A percentile compares a stretch with the other conserved stretches of the same genome.
These are phyloP conservation scores for Melanophora roralis DNA, from an alignment of 2,888 invertebrate genomes.

Conservation along the genomic window DNA sequence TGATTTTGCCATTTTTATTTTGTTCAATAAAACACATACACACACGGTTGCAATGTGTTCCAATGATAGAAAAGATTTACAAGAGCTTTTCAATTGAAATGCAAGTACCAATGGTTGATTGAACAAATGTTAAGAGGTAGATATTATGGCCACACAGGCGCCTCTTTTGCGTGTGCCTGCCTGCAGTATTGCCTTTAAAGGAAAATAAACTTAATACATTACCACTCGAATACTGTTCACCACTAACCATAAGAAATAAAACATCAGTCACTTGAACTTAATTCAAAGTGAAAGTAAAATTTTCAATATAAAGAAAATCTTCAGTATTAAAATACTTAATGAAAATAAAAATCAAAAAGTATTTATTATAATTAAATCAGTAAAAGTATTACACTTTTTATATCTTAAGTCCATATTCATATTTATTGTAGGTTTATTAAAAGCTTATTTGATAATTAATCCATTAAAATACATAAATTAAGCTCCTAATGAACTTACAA, in stretches of 20 bases:
- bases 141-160: no score
- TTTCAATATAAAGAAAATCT: conserved; percentile 40
- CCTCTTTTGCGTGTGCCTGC: no score
- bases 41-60: background rate
- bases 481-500: no score
- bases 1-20: conserved; percentile 36
- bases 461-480: no score
- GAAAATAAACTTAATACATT: conserved; percentile 41
- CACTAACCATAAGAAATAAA: background rate
- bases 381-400: no score
- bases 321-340: conserved; percentile 9
- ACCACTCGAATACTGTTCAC: background rate
- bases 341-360: background rate
- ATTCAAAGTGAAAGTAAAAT: conserved; percentile 50
- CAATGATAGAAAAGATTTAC: no score
- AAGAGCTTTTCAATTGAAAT: background rate
- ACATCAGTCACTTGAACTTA: conserved; percentile 45
- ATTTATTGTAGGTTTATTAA: no score
- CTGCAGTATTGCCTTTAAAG: background rate
- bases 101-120: background rate
- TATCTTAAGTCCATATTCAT: no score
- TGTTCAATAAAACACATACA: background rate
- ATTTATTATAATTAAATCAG: no score
- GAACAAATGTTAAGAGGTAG: no score
- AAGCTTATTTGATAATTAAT: no score